phyloP scores from a whole-genome alignment of 1,140 invertebrate species.

The Cydia amplana region DNA sequence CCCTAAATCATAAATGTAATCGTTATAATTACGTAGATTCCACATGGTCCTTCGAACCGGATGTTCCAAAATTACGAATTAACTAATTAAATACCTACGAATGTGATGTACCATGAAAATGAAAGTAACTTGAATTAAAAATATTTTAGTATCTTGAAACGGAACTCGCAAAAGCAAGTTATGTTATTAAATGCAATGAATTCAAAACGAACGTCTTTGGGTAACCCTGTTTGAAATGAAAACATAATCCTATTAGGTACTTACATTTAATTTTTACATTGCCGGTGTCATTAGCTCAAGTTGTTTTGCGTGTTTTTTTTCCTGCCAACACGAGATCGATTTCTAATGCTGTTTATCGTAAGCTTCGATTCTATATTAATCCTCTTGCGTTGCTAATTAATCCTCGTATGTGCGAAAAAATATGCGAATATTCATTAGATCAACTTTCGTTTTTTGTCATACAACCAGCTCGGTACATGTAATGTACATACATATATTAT shows the following conservation, averaged over 20 bases:
- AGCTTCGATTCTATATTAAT: slow-evolving; percentile 12
- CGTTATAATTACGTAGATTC: no score
- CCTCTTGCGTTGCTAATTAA: not conserved
- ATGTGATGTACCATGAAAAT: no score
- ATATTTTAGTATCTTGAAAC: no score
- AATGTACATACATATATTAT: not conserved
- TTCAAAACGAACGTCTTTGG: not conserved
- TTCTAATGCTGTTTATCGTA: slow-evolving; percentile 17
- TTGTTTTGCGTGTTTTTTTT: slow-evolving; percentile 1
- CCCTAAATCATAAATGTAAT: no score
- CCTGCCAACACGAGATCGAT: not conserved
- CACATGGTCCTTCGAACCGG: no score
- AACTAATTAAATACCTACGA: no score
- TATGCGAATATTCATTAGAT: slow-evolving; percentile 2
- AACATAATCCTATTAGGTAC: not conserved
- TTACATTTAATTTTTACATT: not conserved
- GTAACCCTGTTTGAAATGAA: not conserved
- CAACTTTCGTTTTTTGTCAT: slow-evolving; percentile 8
- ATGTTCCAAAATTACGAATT: no score
- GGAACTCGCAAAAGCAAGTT: no score
- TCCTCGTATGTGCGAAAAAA: slow-evolving; percentile 11
- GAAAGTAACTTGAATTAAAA: no score
- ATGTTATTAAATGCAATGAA: no score
- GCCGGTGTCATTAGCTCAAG: not conserved
- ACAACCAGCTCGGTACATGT: not conserved